Percentiles rank a stretch among this genome's conserved stretches.
phyloP scores from a whole-genome alignment of 2,888 invertebrate genomes.

The Crioceris asparagi region DNA sequence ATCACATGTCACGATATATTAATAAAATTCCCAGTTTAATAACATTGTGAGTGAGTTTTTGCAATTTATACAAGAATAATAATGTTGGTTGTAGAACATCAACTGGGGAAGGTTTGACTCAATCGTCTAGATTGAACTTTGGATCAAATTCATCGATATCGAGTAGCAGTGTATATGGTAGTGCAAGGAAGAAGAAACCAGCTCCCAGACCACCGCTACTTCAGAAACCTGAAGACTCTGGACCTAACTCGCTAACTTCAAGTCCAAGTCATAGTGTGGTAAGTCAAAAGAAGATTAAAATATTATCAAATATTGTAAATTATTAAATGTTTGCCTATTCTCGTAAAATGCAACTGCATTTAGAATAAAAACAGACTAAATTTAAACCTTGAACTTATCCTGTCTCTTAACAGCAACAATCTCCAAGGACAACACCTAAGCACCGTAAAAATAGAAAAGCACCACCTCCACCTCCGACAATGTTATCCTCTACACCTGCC shows the following conservation, averaged over 20 bases:
- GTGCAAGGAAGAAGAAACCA: conserved; percentile 52
- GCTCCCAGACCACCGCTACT: conserved; percentile 55
- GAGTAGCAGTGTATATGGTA: conserved; percentile 26
- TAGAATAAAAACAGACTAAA: no score
- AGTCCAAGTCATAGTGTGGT: conserved; percentile 34
- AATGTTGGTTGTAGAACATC: no score
- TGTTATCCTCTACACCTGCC: conserved; percentile 26
- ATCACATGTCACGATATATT: no score
- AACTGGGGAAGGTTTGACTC: no score
- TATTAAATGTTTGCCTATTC: not conserved
- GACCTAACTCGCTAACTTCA: conserved; percentile 28
- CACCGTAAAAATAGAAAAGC: conserved; percentile 54
- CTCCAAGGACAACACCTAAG: conserved; percentile 41
- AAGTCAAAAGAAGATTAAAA: conserved; percentile 22
- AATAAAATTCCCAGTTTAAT: no score
- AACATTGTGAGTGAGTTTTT: no score
- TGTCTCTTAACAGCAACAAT: conserved; percentile 26
- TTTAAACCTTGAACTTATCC: conserved; percentile 9
- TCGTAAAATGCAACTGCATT: no score
- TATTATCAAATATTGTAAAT: conserved; percentile 5
- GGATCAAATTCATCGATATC: conserved; percentile 39
- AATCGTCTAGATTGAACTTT: conserved; percentile 27
- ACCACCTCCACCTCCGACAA: conserved; percentile 47
- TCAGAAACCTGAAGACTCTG: conserved; percentile 20
- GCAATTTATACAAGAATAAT: no score